Conservation (phyloP, 1,140 invertebrate species). For the Andricus grossulariae region DNA sequence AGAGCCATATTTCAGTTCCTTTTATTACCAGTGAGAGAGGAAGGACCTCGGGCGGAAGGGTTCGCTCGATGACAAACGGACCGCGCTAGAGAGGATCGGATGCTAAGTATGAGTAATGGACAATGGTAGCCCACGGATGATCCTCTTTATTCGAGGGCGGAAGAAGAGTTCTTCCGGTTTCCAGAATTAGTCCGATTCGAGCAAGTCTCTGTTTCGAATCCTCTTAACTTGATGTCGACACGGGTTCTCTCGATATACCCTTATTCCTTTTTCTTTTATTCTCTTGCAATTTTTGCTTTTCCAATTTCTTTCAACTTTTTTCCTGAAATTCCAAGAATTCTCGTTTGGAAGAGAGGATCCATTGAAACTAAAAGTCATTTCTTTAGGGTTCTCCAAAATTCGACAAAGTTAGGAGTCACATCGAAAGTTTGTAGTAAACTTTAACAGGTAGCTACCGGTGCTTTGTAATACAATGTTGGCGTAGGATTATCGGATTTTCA, state of each 20-base stretch:
- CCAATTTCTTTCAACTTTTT: not conserved
- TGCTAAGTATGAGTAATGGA: constrained; percentile 44
- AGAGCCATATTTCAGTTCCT: constrained; percentile 54
- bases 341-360: no score
- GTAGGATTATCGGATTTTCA: no score
- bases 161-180: constrained; percentile 25
- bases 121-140: constrained; percentile 31
- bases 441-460: no score
- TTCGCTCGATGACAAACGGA: constrained; percentile 50
- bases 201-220: constrained; percentile 20
- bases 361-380: no score
- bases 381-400: no score
- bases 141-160: constrained; percentile 29
- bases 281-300: not conserved
- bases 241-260: not conserved
- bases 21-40: constrained; percentile 49
- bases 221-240: constrained; percentile 1
- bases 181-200: constrained; percentile 21
- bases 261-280: not conserved
- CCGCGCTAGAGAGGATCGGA: constrained; percentile 14
- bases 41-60: constrained; percentile 37
- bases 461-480: no score
- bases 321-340: not conserved
- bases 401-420: no score
- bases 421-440: no score